These are phyloP conservation scores for Agrilus biguttatus DNA, from an alignment of 2,888 invertebrate species.

Conservation along the genomic window DNA sequence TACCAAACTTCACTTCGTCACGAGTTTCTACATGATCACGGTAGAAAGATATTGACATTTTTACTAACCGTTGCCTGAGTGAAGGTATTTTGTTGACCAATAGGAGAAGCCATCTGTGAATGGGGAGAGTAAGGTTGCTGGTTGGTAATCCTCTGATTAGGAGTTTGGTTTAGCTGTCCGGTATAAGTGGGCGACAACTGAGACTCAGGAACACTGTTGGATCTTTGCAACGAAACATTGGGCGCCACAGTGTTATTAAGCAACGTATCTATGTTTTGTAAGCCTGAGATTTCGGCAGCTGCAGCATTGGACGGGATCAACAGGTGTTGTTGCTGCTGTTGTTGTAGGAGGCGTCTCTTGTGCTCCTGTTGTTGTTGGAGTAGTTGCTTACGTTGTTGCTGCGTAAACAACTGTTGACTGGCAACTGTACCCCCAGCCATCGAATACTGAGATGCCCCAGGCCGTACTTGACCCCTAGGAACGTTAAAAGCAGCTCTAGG, in stretches of 20 bases:
- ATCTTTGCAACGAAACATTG: constrained; percentile 73
- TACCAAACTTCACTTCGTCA: no score
- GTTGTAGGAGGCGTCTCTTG: constrained; percentile 57
- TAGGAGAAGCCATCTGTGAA: constrained; percentile 31
- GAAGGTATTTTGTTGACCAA: constrained; percentile 23
- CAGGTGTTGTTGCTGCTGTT: constrained; percentile 69
- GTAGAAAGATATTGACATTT: constrained; percentile 8
- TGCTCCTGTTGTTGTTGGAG: constrained; percentile 35
- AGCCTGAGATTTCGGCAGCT: constrained; percentile 36
- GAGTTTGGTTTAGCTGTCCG: constrained; percentile 22
- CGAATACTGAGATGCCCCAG: constrained; percentile 14
- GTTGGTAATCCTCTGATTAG: no score
- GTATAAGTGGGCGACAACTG: constrained; percentile 43
- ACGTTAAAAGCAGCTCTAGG: constrained; percentile 18
- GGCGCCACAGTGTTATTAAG: constrained; percentile 76
- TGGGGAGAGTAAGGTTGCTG: constrained; percentile 32
- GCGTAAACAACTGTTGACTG: constrained; percentile 30
- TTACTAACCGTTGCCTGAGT: constrained; percentile 22
- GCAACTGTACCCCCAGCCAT: constrained; percentile 14
- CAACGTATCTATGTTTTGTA: constrained; percentile 68
- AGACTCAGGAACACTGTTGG: constrained; percentile 41
- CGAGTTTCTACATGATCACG: no score
- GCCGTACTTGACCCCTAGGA: constrained; percentile 12
- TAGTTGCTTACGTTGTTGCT: constrained; percentile 20
- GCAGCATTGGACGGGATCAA: constrained; percentile 67